phyloP scores from a whole-genome alignment of 2,113 vertebrate genomes.

The Lampris incognitus region DNA sequence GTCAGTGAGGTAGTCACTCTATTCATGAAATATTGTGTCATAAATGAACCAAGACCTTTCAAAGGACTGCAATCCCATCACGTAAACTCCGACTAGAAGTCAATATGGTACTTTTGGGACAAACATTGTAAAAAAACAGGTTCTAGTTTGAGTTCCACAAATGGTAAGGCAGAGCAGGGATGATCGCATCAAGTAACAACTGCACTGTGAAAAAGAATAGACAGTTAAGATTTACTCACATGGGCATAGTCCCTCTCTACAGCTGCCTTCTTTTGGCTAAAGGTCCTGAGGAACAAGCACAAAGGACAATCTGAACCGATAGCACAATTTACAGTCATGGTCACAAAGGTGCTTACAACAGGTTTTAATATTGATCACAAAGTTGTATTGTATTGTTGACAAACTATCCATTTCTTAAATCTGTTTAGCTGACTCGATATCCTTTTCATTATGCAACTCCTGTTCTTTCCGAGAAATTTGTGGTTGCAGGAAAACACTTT shows the following conservation, averaged over 20 bases:
- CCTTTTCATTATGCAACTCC: too few relatives aligned
- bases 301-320: background rate
- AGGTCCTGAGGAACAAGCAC: constrained; percentile 64
- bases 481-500: background rate
- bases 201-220: background rate
- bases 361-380: too few relatives aligned
- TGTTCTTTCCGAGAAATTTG: too few relatives aligned
- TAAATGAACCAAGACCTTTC: constrained; percentile 37
- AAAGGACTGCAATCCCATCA: constrained; percentile 30
- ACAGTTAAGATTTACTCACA: constrained; percentile 61
- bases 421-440: too few relatives aligned
- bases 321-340: background rate
- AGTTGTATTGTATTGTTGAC: too few relatives aligned
- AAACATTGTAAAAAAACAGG: background rate
- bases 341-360: too few relatives aligned
- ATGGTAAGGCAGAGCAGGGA: constrained; percentile 45
- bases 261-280: constrained; percentile 80
- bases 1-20: background rate
- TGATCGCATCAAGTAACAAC: constrained; percentile 19
- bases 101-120: constrained; percentile 30
- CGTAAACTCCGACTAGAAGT: background rate
- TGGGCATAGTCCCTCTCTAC: constrained; percentile 83
- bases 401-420: too few relatives aligned
- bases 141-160: constrained; percentile 44
- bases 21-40: constrained; percentile 37